Evolutionary conservation across 2,113 vertebrate genomes (phyloP), one percentile per base, ranked within the genome.

Genomic region (Periophthalmus modestus): DNA sequence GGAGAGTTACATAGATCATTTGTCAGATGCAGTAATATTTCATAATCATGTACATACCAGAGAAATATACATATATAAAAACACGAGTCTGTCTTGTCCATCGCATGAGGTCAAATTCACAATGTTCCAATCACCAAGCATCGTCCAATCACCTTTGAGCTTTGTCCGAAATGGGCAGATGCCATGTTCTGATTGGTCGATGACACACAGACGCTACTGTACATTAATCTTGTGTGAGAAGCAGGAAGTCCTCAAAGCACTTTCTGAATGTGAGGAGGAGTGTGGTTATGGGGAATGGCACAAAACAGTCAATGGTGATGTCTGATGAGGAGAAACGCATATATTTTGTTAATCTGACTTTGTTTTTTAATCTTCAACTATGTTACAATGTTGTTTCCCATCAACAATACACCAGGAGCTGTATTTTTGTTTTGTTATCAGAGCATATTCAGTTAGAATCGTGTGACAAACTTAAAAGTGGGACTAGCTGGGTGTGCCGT

Each of bases 11-110:
- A 77, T 34, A 85, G 81, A 86, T 87, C 82, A 85, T 82, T 78
- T 72, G 61, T 89, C 85, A 86, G 86, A 91, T 93, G 89, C 82
- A 88, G 74, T 83, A 82, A 82, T 87, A 83, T 72, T 83, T 66
- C 71, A 77, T 86, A 74, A 71, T 85, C 74, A 83, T 89, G 72
- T 89, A 85, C 85, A 90, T 88, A 91, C 48, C 43, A 89, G 82
- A 89, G 88, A 89, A 87, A 90, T 89, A 91, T 79, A 90, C 80
- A 78, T 73, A 83, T 28, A 66, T 85, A 83, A 85, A 84, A 82
- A 86, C 72, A 82, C 84, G 72, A 76, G 68, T 83, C 68, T 75
- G 74, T 33, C 48, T 78, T 82, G 82, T 90, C 43, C 79, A 77
- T 78, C 77, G 52, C 7, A 81, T 75, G 84, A 88, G 75, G 71